These are phyloP conservation scores for Adelognathus sp. DNA, from an alignment of 2,888 invertebrate species.

Conservation along the genomic window DNA sequence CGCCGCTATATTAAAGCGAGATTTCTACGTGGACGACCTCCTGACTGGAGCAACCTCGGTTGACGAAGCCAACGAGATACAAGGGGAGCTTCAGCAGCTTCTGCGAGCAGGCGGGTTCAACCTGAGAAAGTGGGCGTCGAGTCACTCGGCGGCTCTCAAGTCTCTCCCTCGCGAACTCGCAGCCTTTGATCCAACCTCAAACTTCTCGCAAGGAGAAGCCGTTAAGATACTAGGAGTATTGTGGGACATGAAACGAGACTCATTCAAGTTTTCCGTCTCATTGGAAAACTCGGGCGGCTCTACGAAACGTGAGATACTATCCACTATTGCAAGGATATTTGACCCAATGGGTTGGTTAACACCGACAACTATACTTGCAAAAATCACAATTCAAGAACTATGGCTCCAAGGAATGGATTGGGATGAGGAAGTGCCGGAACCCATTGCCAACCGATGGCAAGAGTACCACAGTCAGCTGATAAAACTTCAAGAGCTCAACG, in stretches of 20 bases:
- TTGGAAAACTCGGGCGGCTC: background rate
- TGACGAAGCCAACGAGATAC: background rate
- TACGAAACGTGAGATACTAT: constrained; percentile 58
- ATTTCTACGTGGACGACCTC: constrained; percentile 32
- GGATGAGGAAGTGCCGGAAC: background rate
- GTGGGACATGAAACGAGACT: background rate
- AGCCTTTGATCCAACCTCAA: no score
- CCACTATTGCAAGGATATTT: constrained; percentile 53
- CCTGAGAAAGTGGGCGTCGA: constrained; percentile 4
- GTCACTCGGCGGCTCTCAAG: background rate
- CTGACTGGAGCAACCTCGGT: constrained; percentile 15
- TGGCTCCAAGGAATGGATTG: background rate
- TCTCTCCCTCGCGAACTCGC: background rate
- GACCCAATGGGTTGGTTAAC: constrained; percentile 54
- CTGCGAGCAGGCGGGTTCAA: constrained; percentile 22
- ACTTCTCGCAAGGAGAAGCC: background rate
- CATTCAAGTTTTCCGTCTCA: background rate
- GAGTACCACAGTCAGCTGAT: background rate
- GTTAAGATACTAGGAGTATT: background rate
- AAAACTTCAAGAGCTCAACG: background rate
- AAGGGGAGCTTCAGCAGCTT: background rate
- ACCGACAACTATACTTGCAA: constrained; percentile 39
- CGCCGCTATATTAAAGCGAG: background rate
- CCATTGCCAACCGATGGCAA: background rate
- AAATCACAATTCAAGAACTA: constrained; percentile 33